These are phyloP conservation scores for Ariopsis seemanni DNA, from an alignment of 2,113 vertebrate genomes.

Conservation along the genomic window DNA sequence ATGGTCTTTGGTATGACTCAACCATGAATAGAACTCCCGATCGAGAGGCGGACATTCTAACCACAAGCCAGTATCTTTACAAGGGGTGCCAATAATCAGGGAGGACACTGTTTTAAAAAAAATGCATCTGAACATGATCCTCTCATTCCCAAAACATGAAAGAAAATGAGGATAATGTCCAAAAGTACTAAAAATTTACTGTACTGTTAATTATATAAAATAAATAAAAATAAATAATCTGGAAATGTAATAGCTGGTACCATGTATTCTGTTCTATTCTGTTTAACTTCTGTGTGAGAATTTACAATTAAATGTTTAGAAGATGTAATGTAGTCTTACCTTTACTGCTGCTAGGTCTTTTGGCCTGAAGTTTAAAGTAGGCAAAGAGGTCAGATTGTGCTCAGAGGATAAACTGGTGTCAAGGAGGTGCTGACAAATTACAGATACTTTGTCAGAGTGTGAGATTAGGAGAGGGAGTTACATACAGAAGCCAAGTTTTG, in stretches of 20 bases:
- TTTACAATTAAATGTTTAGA: background rate
- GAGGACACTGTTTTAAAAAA: background rate
- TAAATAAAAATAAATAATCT: background rate
- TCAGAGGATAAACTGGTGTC: background rate
- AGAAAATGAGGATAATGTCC: background rate
- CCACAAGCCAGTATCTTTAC: no score
- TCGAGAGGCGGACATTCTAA: no score
- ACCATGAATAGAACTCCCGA: no score
- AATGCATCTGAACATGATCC: background rate
- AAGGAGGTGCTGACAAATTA: constrained; percentile 12
- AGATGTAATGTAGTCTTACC: constrained; percentile 18
- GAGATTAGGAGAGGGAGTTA: background rate
- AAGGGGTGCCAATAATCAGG: no score
- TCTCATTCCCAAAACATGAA: background rate
- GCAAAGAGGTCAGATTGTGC: constrained; percentile 41
- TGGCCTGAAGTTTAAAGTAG: constrained; percentile 3
- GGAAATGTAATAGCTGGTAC: background rate
- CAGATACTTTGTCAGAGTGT: background rate
- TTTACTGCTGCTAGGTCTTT: constrained; percentile 30
- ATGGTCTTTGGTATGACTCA: no score
- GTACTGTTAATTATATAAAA: background rate
- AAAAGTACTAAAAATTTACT: background rate
- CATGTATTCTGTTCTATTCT: background rate
- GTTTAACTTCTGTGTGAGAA: background rate
- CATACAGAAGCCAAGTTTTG: background rate